A percentile compares a stretch with the other conserved stretches of the same genome.
Evolutionary conservation across 2,797 vertebrate genomes (phyloP).

Genomic region (Tapera naevia): DNA sequence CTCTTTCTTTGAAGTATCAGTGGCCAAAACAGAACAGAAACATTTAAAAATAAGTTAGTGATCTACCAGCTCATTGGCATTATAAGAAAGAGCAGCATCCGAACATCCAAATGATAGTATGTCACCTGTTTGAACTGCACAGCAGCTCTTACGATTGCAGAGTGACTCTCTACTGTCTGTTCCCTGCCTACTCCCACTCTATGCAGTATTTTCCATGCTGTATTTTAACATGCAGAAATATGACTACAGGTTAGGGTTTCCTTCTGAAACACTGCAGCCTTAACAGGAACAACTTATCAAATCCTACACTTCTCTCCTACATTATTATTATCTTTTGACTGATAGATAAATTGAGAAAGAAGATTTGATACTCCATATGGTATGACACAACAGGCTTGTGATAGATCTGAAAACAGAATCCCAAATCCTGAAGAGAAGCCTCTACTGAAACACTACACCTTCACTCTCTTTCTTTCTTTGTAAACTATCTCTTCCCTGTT

Average conservation of each 20-base stretch:
- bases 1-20: neutral
- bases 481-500: neutral
- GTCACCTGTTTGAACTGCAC: neutral
- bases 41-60: neutral
- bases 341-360: neutral
- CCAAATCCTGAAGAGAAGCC: neutral
- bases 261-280: neutral
- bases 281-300: neutral
- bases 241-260: neutral
- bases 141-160: neutral
- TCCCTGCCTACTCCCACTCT: neutral
- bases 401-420: neutral
- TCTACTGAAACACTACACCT: neutral
- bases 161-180: neutral
- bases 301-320: conserved; percentile 2
- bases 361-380: neutral
- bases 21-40: neutral
- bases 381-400: neutral
- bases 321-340: neutral
- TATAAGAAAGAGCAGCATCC: neutral
- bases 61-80: neutral
- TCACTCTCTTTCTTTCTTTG: neutral
- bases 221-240: neutral
- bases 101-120: neutral
- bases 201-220: neutral